Evolutionary conservation across 2,797 vertebrate species (phyloP).

Genomic region (Phrynocephalus forsythii): DNA sequence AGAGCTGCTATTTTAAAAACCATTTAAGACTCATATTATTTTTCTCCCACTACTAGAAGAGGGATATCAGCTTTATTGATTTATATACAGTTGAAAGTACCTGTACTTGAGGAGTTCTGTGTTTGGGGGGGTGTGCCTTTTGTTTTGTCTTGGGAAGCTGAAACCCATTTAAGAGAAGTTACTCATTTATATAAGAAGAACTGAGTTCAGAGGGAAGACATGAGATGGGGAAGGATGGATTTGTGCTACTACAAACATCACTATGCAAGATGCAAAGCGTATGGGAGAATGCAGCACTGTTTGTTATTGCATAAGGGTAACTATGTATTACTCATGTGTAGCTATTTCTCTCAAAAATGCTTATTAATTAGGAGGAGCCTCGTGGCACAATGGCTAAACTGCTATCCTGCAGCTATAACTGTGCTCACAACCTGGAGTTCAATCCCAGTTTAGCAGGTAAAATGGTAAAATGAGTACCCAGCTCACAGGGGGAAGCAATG

Average conservation of each 20-base stretch:
- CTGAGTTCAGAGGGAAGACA: not conserved
- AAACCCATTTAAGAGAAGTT: not conserved
- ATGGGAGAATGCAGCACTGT: not conserved
- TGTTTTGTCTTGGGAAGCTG: not conserved
- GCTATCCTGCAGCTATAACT: too few relatives aligned
- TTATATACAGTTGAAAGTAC: slow-evolving; percentile 7
- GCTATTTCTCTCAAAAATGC: not conserved
- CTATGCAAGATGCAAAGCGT: not conserved
- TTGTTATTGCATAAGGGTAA: not conserved
- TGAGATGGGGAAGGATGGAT: too few relatives aligned
- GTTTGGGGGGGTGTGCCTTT: too few relatives aligned
- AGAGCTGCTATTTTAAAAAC: slow-evolving; percentile 30
- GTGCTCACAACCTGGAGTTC: too few relatives aligned
- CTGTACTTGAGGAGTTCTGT: too few relatives aligned
- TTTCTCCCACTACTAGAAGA: slow-evolving; percentile 14
- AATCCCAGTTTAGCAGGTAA: too few relatives aligned
- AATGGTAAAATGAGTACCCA: too few relatives aligned
- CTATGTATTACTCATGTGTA: not conserved
- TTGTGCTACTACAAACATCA: not conserved
- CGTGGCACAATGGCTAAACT: too few relatives aligned
- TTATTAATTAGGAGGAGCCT: not conserved
- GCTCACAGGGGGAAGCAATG: too few relatives aligned
- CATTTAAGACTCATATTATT: not conserved
- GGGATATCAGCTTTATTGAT: slow-evolving; percentile 15
- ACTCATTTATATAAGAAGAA: not conserved